Conservation (phyloP, 2,113 vertebrate species). For the Neopipo cinnamomea region DNA sequence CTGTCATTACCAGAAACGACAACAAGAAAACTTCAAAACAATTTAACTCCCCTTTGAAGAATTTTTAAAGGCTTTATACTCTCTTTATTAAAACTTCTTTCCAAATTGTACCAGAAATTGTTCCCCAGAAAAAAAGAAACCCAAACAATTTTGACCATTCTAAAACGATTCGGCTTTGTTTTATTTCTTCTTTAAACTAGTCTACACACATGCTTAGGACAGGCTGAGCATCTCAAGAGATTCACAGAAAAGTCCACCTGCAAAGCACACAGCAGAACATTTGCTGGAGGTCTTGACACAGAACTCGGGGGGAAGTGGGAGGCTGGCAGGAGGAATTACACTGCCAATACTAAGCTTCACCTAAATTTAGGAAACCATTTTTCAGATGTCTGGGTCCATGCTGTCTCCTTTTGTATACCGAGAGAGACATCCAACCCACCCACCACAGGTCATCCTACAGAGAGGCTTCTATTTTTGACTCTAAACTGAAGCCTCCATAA, state of each 20-base stretch:
- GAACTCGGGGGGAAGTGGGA: neutral
- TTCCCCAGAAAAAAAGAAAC: neutral
- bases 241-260: neutral
- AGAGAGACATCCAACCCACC: neutral
- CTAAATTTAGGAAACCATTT: neutral
- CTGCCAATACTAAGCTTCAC: neutral
- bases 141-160: neutral
- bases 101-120: neutral
- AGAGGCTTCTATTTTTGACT: neutral
- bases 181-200: neutral
- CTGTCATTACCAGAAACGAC: neutral
- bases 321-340: neutral
- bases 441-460: neutral
- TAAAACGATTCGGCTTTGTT: neutral
- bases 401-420: neutral
- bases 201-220: neutral
- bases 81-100: neutral
- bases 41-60: neutral
- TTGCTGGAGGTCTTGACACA: neutral
- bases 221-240: neutral
- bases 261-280: accelerated
- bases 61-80: neutral
- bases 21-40: neutral
- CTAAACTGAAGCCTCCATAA: neutral
- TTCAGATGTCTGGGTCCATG: neutral